Percentiles rank a stretch among this genome's conserved stretches.
These are phyloP conservation scores for Magallana nippona DNA, from an alignment of 2,888 invertebrate genomes.

Conservation along the genomic window DNA sequence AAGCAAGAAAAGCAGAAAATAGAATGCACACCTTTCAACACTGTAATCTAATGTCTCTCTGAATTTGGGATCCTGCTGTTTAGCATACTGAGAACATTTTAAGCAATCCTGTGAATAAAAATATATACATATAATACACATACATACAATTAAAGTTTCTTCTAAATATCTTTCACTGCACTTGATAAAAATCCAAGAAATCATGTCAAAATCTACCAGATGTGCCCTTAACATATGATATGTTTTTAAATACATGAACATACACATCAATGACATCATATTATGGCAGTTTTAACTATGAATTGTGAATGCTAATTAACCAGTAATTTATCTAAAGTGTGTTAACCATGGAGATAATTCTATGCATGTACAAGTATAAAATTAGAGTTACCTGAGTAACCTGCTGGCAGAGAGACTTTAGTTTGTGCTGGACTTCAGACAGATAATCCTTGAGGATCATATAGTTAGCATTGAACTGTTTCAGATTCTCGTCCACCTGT, in stretches of 20 bases:
- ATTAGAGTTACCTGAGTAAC: constrained; percentile 61
- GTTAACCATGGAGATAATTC: too few species aligned
- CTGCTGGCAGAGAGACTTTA: constrained; percentile 58
- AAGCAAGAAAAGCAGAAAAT: not conserved
- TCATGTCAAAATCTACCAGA: too few species aligned
- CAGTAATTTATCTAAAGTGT: too few species aligned
- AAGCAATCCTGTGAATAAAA: constrained; percentile 60
- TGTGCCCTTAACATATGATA: too few species aligned
- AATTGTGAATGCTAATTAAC: too few species aligned
- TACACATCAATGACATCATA: not conserved
- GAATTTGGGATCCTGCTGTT: constrained; percentile 58
- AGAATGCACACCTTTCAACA: constrained; percentile 70
- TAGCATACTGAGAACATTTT: constrained; percentile 52
- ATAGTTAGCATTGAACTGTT: constrained; percentile 70
- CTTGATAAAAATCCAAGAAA: too few species aligned
- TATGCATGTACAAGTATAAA: too few species aligned
- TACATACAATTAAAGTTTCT: too few species aligned
- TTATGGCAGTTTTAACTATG: not conserved
- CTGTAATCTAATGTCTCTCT: constrained; percentile 62
- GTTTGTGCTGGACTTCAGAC: constrained; percentile 63
- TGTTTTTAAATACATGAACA: not conserved
- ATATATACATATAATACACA: not conserved
- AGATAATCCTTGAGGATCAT: constrained; percentile 72
- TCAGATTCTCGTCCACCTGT: constrained; percentile 61
- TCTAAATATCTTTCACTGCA: too few species aligned